Conservation (phyloP, 2,888 invertebrate species). For the Leucoma salicis region DNA sequence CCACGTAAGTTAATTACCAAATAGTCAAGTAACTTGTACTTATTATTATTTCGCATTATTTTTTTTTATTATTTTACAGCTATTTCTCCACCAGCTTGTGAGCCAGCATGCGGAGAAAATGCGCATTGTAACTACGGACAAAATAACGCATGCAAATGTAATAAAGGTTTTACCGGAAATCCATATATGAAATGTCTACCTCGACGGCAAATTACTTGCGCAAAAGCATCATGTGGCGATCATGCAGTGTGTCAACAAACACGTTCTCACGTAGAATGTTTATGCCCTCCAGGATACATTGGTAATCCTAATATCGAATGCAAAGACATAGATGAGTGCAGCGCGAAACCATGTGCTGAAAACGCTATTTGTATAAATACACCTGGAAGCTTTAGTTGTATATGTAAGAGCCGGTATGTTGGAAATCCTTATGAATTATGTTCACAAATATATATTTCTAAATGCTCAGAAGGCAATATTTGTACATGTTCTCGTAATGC, state of each 20-base stretch:
- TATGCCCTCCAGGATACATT: conserved; percentile 90
- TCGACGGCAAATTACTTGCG: conserved; percentile 87
- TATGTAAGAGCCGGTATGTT: conserved; percentile 91
- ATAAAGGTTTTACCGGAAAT: conserved; percentile 92
- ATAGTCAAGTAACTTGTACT: conserved; percentile 1
- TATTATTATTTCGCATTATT: conserved; percentile 8
- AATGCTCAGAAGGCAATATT: conserved; percentile 85
- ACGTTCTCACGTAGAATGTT: conserved; percentile 88
- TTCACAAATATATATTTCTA: conserved; percentile 85
- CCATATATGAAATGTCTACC: conserved; percentile 91
- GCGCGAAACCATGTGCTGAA: conserved; percentile 89
- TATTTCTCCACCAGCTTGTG: conserved; percentile 88
- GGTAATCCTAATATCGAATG: conserved; percentile 95
- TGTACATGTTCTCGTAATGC: conserved; percentile 87
- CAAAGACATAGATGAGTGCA: conserved; percentile 92
- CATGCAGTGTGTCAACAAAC: conserved; percentile 91
- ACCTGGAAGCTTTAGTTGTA: conserved; percentile 93
- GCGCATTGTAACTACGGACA: conserved; percentile 93
- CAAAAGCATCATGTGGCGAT: conserved; percentile 87
- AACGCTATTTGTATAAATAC: conserved; percentile 96
- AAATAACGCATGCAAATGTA: conserved; percentile 90
- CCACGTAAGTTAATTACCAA: conserved; percentile 85
- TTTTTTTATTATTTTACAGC: conserved; percentile 77
- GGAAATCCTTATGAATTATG: conserved; percentile 95
- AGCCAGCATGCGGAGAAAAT: conserved; percentile 90